Evolutionary conservation across 2,888 invertebrate genomes (phyloP), one percentile per base, ranked within the genome.

Genomic region (Watsonalla cultraria): DNA sequence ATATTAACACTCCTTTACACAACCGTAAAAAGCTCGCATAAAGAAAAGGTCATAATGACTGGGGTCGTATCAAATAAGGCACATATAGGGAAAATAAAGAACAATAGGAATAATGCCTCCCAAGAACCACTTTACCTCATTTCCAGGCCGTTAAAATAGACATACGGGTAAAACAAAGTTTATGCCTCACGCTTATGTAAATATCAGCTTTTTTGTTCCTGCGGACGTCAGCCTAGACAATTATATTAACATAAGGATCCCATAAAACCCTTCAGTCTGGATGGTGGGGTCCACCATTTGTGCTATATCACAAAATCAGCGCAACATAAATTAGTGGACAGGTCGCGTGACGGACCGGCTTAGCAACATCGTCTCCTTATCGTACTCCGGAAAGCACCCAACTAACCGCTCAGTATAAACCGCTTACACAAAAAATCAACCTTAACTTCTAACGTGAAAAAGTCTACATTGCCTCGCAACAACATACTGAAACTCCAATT

Each of bases 251-350:
- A 83, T 84, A 86, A 80, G 76, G 66, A 74, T 55, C 59, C 60
- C 46, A 65, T 65, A 67, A 66, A 70, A 66, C 61, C 60, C 61
- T 47, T 61, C 54, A 56, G 53, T 57, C 51, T 53, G 53, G 55
- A 54, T 54, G 54, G 60, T 65, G 64, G 78, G 80, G 78, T 76
- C 73, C 74, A 70, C 77, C 66, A 37, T 49, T 49, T 49, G 39
- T 49, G 66, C 68, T 74, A 75, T 82, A 83, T 88, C 89, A 87
- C 82, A 74, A 79, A 86, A 89, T 89, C 88, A 86, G 82, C 78
- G 83, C 86, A 83, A 86, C 88, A 89, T 90, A 89, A 90, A 89
- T 90, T 87, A 88, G 85, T 82, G 82, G 84, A 84, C 84, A 84
- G 83, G 78, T 90, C 85, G 90, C 90, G 90, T 89, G 90, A 88